Conservation (phyloP, 2,113 vertebrate genomes). For the Serilophus lunatus region DNA sequence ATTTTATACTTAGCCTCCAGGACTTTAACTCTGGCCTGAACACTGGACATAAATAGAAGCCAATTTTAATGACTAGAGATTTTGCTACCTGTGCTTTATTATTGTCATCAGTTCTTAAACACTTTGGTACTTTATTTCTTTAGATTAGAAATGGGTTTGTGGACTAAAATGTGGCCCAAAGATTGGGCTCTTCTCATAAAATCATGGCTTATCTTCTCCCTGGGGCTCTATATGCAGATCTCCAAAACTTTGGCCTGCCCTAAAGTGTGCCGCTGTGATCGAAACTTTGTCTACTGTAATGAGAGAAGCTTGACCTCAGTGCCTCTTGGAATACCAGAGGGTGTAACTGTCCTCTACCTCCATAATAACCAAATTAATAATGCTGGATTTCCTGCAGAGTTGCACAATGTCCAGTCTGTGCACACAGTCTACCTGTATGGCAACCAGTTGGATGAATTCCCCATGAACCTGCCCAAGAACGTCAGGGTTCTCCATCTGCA, state of each 20-base stretch:
- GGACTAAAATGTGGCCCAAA: conserved; percentile 83
- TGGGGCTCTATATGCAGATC: conserved; percentile 89
- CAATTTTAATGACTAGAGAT: conserved; percentile 42
- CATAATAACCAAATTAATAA: conserved; percentile 99
- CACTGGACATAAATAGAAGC: conserved; percentile 66
- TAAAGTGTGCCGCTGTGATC: conserved; percentile 92
- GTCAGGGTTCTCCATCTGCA: conserved; percentile 91
- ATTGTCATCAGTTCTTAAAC: conserved; percentile 26
- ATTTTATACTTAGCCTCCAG: conserved; percentile 51
- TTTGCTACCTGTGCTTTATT: conserved; percentile 49
- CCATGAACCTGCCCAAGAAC: conserved; percentile 95
- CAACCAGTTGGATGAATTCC: conserved; percentile 97
- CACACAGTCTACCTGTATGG: conserved; percentile 94
- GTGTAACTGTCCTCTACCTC: conserved; percentile 93
- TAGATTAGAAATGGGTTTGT: conserved; percentile 87
- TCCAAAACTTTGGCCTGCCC: conserved; percentile 83
- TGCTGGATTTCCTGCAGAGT: conserved; percentile 93
- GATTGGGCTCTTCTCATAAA: conserved; percentile 84
- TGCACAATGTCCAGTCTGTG: conserved; percentile 90
- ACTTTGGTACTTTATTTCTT: conserved; percentile 62
- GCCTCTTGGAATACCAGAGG: conserved; percentile 96
- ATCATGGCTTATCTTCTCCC: conserved; percentile 86
- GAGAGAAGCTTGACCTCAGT: conserved; percentile 98
- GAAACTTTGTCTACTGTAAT: conserved; percentile 95
- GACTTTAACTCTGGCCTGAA: conserved; percentile 24